A percentile compares a stretch with the other conserved stretches of the same genome.
Evolutionary conservation across 2,888 invertebrate genomes (phyloP).

Genomic region (Hirudinaria manillensis): DNA sequence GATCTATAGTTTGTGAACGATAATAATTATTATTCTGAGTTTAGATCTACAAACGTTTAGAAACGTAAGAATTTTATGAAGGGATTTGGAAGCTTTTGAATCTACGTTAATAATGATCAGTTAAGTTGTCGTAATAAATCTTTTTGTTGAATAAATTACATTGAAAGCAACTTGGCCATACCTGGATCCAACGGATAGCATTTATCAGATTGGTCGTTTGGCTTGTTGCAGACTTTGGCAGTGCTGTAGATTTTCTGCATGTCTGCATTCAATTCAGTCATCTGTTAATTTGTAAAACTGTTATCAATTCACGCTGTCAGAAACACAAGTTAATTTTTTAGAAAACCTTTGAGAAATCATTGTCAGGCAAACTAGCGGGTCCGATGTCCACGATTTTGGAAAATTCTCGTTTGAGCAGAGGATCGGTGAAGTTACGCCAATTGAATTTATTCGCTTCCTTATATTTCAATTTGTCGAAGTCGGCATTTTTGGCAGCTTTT

Average conservation of each 20-base stretch:
- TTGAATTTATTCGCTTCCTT: constrained; percentile 68
- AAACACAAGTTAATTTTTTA: background rate
- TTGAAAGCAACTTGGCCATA: background rate
- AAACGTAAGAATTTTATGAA: too few relatives aligned
- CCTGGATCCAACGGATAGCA: constrained; percentile 35
- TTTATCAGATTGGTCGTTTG: constrained; percentile 26
- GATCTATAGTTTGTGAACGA: constrained; percentile 36
- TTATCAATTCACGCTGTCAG: background rate
- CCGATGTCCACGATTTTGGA: constrained; percentile 69
- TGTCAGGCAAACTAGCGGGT: constrained; percentile 64
- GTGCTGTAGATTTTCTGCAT: constrained; percentile 62
- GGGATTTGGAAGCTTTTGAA: too few relatives aligned
- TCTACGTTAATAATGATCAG: too few relatives aligned
- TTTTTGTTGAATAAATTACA: background rate
- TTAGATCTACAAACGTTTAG: too few relatives aligned
- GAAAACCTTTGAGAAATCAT: constrained; percentile 34
- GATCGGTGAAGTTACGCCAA: constrained; percentile 69
- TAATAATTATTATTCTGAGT: background rate
- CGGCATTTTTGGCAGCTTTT: constrained; percentile 38
- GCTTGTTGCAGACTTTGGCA: constrained; percentile 58
- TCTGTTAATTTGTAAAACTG: constrained; percentile 39
- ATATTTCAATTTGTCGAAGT: constrained; percentile 71
- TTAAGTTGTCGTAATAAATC: too few relatives aligned
- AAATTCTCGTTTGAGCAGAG: constrained; percentile 68
- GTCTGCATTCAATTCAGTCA: constrained; percentile 57